These are phyloP conservation scores for Calephelis nemesis DNA, from an alignment of 1,140 invertebrate species.

Conservation along the genomic window DNA sequence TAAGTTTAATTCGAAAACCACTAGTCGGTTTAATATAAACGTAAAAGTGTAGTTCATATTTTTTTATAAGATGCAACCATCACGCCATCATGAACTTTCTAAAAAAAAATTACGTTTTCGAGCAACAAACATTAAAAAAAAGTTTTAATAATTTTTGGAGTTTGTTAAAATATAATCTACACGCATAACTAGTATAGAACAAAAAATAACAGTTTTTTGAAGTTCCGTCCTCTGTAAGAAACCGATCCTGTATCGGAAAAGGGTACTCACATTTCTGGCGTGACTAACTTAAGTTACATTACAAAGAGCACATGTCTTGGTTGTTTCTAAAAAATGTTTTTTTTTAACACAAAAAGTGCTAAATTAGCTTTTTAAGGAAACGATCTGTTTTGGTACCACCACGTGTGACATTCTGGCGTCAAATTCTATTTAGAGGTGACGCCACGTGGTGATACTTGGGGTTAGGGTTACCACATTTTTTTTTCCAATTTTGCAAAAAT, in stretches of 20 bases:
- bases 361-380: conserved; percentile 78
- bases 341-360: conserved; percentile 69
- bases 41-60: no score
- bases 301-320: conserved; percentile 63
- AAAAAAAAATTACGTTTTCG: no score
- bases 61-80: no score
- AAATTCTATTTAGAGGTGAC: conserved; percentile 56
- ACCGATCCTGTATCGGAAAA: conserved; percentile 51
- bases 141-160: no score
- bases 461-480: not conserved
- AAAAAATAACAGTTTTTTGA: not conserved
- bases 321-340: conserved; percentile 64
- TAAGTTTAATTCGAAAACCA: no score
- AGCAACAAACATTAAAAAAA: no score
- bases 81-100: no score
- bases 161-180: no score
- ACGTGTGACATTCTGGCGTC: conserved; percentile 69
- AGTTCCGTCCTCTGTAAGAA: conserved; percentile 19
- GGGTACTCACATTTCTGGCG: conserved; percentile 67
- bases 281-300: conserved; percentile 61
- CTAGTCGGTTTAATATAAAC: no score
- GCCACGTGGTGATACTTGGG: conserved; percentile 71
- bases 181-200: not conserved
- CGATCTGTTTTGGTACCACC: conserved; percentile 70
- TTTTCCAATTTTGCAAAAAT: no score